These are phyloP conservation scores for Cyprinus carpio DNA, from an alignment of 2,113 vertebrate genomes.

Conservation along the genomic window DNA sequence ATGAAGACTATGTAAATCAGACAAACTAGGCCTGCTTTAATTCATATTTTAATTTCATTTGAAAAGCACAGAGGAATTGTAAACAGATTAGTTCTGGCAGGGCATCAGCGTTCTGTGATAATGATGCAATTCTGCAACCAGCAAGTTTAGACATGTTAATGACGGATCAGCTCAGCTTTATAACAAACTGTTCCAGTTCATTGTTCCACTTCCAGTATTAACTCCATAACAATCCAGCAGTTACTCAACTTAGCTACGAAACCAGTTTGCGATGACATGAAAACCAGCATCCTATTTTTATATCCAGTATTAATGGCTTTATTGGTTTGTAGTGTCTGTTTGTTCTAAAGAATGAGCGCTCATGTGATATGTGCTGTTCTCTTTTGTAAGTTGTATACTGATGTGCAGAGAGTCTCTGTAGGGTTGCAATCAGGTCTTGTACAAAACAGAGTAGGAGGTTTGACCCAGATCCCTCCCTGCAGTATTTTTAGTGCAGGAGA, in stretches of 20 bases:
- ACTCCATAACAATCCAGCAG: constrained; percentile 11
- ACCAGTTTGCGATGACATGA: background rate
- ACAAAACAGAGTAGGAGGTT: constrained; percentile 27
- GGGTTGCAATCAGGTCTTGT: constrained; percentile 29
- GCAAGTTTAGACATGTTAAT: constrained; percentile 39
- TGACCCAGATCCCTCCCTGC: constrained; percentile 68
- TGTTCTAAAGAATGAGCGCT: background rate
- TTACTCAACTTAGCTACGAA: background rate
- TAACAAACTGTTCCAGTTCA: constrained; percentile 1
- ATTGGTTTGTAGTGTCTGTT: background rate
- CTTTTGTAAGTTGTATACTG: constrained; percentile 33
- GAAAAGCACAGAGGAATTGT: background rate
- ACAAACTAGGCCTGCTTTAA: background rate
- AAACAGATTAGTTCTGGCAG: constrained; percentile 25
- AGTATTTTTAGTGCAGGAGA: constrained; percentile 62
- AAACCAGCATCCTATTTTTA: background rate
- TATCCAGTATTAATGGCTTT: background rate
- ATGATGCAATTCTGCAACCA: constrained; percentile 34
- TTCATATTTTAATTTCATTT: background rate
- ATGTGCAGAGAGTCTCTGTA: background rate
- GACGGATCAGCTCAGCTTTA: constrained; percentile 27
- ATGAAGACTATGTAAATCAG: background rate
- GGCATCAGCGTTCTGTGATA: background rate
- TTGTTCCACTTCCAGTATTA: background rate
- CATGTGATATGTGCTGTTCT: background rate